phyloP scores from a whole-genome alignment of 2,888 invertebrate species.

The Philaethria dido region DNA sequence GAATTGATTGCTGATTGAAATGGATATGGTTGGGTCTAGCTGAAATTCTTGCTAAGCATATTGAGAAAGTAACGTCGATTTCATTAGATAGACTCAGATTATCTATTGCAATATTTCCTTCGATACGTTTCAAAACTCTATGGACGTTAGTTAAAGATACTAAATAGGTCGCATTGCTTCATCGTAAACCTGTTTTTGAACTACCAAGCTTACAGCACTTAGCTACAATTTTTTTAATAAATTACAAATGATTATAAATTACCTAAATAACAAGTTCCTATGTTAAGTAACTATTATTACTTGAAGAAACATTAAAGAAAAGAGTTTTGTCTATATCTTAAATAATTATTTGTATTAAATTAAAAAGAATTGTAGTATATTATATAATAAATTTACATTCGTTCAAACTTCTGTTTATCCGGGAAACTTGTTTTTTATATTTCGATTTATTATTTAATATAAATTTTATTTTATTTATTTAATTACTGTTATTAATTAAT shows the following conservation, averaged over 20 bases:
- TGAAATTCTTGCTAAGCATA: not conserved
- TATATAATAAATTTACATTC: too few species aligned
- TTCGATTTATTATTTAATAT: too few species aligned
- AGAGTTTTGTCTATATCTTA: too few species aligned
- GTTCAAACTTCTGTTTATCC: too few species aligned
- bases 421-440: too few species aligned
- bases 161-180: constrained; percentile 16
- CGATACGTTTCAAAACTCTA: constrained; percentile 30
- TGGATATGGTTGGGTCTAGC: not conserved
- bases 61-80: constrained; percentile 15
- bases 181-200: constrained; percentile 25
- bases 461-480: too few species aligned
- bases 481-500: too few species aligned
- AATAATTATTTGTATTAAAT: too few species aligned
- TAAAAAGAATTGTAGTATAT: too few species aligned
- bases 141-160: constrained; percentile 18
- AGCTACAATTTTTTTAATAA: not conserved
- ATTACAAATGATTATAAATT: not conserved
- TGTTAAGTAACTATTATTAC: not conserved
- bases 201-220: not conserved
- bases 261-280: not conserved
- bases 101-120: constrained; percentile 26
- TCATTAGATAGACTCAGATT: constrained; percentile 5
- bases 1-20: not conserved
- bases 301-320: not conserved